Percentiles rank a stretch among this genome's conserved stretches.
phyloP scores from a whole-genome alignment of 2,797 vertebrate genomes.

The Molossus alvarezi region DNA sequence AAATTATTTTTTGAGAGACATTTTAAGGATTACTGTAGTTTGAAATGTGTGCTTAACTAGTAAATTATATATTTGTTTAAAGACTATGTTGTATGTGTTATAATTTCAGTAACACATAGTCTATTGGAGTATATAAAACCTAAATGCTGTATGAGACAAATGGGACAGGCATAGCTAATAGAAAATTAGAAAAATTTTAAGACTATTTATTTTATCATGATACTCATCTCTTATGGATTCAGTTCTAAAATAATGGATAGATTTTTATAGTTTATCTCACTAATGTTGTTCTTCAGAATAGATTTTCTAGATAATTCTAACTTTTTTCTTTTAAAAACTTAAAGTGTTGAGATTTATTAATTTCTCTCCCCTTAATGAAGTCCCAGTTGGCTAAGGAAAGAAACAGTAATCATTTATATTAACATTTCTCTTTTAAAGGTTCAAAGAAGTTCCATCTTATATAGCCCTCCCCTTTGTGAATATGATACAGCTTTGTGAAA shows the following conservation, averaged over 20 bases:
- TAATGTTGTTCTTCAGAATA: constrained; percentile 57
- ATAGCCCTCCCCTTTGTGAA: background rate
- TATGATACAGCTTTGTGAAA: constrained; percentile 15
- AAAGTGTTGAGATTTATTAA: constrained; percentile 58
- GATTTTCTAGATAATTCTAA: constrained; percentile 48
- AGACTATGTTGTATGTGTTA: constrained; percentile 19
- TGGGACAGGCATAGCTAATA: background rate
- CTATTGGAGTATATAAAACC: background rate
- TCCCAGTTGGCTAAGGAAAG: constrained; percentile 31
- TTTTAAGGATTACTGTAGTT: background rate
- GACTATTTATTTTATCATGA: constrained; percentile 11
- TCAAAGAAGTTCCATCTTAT: background rate
- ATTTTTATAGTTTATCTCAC: constrained; percentile 57
- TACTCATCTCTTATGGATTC: background rate
- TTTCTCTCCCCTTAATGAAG: constrained; percentile 37
- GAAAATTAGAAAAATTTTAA: background rate
- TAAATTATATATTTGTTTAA: constrained; percentile 31
- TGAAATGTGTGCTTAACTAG: constrained; percentile 48
- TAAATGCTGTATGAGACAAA: constrained; percentile 14
- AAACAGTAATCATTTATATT: background rate
- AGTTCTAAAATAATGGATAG: constrained; percentile 47
- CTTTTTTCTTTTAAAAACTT: constrained; percentile 67
- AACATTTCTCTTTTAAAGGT: constrained; percentile 60
- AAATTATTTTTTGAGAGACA: background rate
- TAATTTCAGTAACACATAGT: constrained; percentile 2